These are phyloP conservation scores for Germaria angustata DNA, from an alignment of 2,888 invertebrate species.

Conservation along the genomic window DNA sequence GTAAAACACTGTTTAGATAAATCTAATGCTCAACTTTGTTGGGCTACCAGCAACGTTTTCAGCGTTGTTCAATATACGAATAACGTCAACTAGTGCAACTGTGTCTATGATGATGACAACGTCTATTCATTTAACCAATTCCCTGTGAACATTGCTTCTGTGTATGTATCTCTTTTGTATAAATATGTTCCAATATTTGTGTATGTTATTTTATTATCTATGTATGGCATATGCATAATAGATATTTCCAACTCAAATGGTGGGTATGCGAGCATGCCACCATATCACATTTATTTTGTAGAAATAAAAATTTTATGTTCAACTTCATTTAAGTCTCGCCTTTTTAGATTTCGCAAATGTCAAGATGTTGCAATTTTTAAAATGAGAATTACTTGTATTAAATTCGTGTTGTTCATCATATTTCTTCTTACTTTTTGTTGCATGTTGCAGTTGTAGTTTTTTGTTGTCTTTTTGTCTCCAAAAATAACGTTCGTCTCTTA, in stretches of 20 bases:
- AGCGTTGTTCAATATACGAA: slow-evolving; percentile 37
- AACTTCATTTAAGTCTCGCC: slow-evolving; percentile 62
- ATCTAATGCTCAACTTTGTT: slow-evolving; percentile 51
- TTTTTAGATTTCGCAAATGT: slow-evolving; percentile 64
- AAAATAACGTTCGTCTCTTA: neutral
- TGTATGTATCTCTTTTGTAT: neutral
- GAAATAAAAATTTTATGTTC: slow-evolving; percentile 42
- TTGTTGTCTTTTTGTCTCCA: neutral
- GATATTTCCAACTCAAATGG: slow-evolving; percentile 9
- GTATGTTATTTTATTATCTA: neutral
- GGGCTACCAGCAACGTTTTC: slow-evolving; percentile 34
- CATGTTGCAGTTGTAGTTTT: no score
- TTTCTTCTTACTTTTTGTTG: neutral
- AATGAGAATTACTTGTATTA: slow-evolving; percentile 2
- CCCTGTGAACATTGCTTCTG: slow-evolving; percentile 2
- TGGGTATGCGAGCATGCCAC: neutral
- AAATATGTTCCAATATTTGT: neutral
- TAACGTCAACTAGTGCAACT: slow-evolving; percentile 56
- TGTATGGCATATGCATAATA: neutral
- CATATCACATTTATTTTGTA: slow-evolving; percentile 8
- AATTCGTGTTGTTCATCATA: slow-evolving; percentile 27
- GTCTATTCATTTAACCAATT: slow-evolving; percentile 44
- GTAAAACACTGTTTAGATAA: slow-evolving; percentile 30
- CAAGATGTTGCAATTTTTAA: slow-evolving; percentile 60
- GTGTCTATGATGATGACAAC: slow-evolving; percentile 41